Evolutionary conservation across 2,113 vertebrate species (phyloP).

Genomic region (Chiloscyllium plagiosum): DNA sequence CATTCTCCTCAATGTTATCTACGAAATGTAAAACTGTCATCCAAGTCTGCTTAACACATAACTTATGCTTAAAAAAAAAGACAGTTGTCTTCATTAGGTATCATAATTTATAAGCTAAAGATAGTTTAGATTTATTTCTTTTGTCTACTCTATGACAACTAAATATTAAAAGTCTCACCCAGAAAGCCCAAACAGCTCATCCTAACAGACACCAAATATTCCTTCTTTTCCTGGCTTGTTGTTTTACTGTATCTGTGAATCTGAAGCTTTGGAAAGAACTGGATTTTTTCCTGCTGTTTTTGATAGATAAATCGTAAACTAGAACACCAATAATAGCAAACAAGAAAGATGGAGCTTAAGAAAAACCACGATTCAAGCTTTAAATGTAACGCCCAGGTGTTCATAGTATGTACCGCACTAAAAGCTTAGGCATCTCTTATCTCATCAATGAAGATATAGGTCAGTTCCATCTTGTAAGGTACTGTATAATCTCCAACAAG

Average conservation of each 20-base stretch:
- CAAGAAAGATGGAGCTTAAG: background rate
- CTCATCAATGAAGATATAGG: background rate
- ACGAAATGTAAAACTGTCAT: background rate
- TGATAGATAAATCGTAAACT: background rate
- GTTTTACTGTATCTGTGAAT: background rate
- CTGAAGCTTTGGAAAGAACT: background rate
- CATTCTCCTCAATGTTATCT: background rate
- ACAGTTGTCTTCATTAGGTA: background rate
- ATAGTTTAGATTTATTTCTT: background rate
- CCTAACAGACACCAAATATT: background rate
- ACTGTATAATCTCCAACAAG: background rate
- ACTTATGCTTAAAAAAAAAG: too few relatives aligned
- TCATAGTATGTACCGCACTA: background rate
- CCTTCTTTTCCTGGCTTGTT: background rate
- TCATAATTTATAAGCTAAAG: background rate
- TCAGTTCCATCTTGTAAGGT: background rate
- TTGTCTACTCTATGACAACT: background rate
- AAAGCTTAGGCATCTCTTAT: background rate
- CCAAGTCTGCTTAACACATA: background rate
- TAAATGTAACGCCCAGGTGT: background rate
- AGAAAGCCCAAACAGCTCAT: background rate
- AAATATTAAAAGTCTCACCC: background rate
- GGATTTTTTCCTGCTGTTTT: background rate
- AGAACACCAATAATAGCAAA: background rate
- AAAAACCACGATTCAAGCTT: background rate